Evolutionary conservation across 2,888 invertebrate genomes (phyloP).

Genomic region (Germaria angustata): DNA sequence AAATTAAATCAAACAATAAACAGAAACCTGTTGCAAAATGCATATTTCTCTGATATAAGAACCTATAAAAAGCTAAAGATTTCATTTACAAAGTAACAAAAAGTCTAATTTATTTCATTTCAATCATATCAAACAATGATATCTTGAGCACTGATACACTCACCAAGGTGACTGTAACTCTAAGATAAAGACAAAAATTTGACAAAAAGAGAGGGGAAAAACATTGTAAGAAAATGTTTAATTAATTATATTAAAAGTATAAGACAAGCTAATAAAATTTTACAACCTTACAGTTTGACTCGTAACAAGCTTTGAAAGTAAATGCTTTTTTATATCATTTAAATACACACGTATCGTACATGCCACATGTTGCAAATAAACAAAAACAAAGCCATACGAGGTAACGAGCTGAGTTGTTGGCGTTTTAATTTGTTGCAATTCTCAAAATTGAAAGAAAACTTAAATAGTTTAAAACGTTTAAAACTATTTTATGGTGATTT

Average conservation of each 20-base stretch:
- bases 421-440: conserved; percentile 29
- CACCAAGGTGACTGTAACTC: conserved; percentile 13
- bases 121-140: conserved; percentile 56
- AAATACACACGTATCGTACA: conserved; percentile 2
- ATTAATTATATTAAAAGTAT: conserved; percentile 61
- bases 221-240: conserved; percentile 47
- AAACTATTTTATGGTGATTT: conserved; percentile 19
- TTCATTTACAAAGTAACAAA: conserved; percentile 14
- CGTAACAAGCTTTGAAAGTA: conserved; percentile 24
- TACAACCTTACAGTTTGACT: conserved; percentile 61
- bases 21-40: not conserved
- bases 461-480: not conserved
- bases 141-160: conserved; percentile 33
- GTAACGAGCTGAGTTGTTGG: conserved; percentile 40
- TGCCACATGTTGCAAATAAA: conserved; percentile 43
- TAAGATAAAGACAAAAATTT: not conserved
- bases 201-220: not conserved
- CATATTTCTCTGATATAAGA: not conserved
- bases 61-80: conserved; percentile 11
- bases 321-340: not conserved
- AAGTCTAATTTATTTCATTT: conserved; percentile 36
- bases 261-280: conserved; percentile 59
- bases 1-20: not conserved
- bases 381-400: no score
- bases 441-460: not conserved